Evolutionary conservation across 2,797 vertebrate genomes (phyloP).

Genomic region (Notolepis coatsorum): DNA sequence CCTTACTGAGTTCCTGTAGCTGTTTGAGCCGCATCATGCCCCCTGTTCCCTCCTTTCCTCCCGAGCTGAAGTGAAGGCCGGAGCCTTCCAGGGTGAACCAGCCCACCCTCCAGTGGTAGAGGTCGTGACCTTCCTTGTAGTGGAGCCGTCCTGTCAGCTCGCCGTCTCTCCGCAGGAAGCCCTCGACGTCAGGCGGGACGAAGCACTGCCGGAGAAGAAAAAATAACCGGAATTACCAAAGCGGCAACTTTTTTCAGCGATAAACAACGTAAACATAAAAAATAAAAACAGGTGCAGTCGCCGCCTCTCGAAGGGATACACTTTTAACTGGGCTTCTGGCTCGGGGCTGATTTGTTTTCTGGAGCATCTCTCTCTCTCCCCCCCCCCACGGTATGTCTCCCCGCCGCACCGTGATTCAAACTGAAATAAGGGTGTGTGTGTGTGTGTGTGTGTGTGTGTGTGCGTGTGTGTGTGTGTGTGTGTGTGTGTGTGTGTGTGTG

Average conservation of each 20-base stretch:
- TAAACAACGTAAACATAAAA: no score
- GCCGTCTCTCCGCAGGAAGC: conserved; percentile 83
- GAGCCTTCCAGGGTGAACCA: conserved; percentile 93
- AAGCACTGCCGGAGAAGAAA: conserved; percentile 78
- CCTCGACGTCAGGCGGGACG: conserved; percentile 83
- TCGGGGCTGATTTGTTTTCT: conserved; percentile 9
- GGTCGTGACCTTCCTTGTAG: conserved; percentile 94
- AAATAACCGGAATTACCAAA: not conserved
- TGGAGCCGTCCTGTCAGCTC: conserved; percentile 91
- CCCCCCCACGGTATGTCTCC: conserved; percentile 3
- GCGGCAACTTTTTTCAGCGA: no score
- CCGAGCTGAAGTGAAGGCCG: conserved; percentile 86
- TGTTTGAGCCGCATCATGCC: conserved; percentile 89
- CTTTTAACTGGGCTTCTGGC: conserved; percentile 5
- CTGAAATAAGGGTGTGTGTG: conserved; percentile 23
- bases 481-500: not conserved
- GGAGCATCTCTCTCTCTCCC: not conserved
- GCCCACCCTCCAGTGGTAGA: conserved; percentile 92
- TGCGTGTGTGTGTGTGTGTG: no score
- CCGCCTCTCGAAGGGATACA: not conserved
- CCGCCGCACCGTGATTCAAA: conserved; percentile 42
- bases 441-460: no score
- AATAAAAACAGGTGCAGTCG: conserved; percentile 13
- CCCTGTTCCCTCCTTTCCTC: conserved; percentile 77
- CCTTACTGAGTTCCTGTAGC: conserved; percentile 97